Conservation (phyloP, 2,888 invertebrate species). For the Polymixis lichenea region DNA sequence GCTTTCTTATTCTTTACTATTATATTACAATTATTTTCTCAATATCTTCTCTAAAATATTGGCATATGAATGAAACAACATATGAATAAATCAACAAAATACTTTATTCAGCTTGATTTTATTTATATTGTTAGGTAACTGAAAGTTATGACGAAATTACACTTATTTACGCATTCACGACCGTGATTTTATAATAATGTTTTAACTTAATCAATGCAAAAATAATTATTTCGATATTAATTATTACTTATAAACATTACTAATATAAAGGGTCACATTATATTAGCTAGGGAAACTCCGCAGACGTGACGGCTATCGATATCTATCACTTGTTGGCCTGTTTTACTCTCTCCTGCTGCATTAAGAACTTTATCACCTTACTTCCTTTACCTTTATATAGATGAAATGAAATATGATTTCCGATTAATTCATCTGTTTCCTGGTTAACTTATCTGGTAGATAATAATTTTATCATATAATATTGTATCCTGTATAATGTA, state of each 20-base stretch:
- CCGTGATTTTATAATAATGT: neutral
- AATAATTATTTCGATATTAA: neutral
- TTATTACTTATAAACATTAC: neutral
- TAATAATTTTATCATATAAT: neutral
- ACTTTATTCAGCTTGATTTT: slow-evolving; percentile 61
- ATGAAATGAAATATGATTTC: neutral
- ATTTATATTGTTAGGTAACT: slow-evolving; percentile 50
- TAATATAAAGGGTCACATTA: too few species aligned
- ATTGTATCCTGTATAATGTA: neutral
- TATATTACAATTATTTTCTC: too few species aligned
- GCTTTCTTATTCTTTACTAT: too few species aligned
- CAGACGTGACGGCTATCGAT: too few species aligned
- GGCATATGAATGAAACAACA: slow-evolving; percentile 11
- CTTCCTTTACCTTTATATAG: neutral
- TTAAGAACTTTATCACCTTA: too few species aligned
- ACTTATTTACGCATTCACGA: slow-evolving; percentile 26
- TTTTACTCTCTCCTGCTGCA: neutral
- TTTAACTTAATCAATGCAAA: neutral
- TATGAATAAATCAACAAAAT: slow-evolving; percentile 54
- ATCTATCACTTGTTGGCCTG: neutral
- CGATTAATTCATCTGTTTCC: neutral
- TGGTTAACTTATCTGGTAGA: neutral
- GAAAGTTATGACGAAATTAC: slow-evolving; percentile 29
- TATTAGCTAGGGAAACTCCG: too few species aligned
- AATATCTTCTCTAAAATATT: too few species aligned